Evolutionary conservation across 2,888 invertebrate species (phyloP).

Genomic region (Chaetogeoica ovagalla): DNA sequence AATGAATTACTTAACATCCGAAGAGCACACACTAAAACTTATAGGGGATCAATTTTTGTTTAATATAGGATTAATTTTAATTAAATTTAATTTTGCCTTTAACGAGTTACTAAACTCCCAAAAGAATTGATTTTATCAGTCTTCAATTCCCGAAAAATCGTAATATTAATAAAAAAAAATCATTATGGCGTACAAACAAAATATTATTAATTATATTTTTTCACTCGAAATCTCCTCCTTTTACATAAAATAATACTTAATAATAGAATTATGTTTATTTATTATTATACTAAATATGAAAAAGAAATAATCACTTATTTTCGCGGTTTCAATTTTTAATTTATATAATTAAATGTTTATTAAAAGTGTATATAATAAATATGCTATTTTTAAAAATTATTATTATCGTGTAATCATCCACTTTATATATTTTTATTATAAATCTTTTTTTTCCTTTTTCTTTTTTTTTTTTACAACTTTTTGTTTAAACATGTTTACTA

Average conservation of each 20-base stretch:
- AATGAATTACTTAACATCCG: slow-evolving; percentile 19
- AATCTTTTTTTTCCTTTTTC: too few species aligned
- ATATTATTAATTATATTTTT: slow-evolving; percentile 29
- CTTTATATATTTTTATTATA: too few species aligned
- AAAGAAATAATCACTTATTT: slow-evolving; percentile 7
- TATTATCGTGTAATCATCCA: neutral
- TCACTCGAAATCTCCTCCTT: slow-evolving; percentile 40
- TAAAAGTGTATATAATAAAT: slow-evolving; percentile 21
- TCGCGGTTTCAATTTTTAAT: slow-evolving; percentile 29
- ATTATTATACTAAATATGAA: slow-evolving; percentile 35
- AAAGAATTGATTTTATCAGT: slow-evolving; percentile 52
- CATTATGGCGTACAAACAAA: slow-evolving; percentile 34
- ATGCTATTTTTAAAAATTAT: slow-evolving; percentile 7
- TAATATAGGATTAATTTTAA: slow-evolving; percentile 13
- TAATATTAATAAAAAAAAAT: slow-evolving; percentile 38
- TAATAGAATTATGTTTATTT: slow-evolving; percentile 33
- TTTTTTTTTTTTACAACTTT: slow-evolving; percentile 17
- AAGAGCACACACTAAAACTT: slow-evolving; percentile 18
- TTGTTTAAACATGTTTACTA: slow-evolving; percentile 2
- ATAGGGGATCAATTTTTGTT: slow-evolving; percentile 14
- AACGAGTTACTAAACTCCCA: slow-evolving; percentile 18
- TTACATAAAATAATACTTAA: slow-evolving; percentile 44
- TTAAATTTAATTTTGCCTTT: slow-evolving; percentile 21
- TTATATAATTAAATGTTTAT: slow-evolving; percentile 38
- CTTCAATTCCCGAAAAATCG: slow-evolving; percentile 42